These are phyloP conservation scores for Carapus acus DNA, from an alignment of 2,797 vertebrate species.

Conservation along the genomic window DNA sequence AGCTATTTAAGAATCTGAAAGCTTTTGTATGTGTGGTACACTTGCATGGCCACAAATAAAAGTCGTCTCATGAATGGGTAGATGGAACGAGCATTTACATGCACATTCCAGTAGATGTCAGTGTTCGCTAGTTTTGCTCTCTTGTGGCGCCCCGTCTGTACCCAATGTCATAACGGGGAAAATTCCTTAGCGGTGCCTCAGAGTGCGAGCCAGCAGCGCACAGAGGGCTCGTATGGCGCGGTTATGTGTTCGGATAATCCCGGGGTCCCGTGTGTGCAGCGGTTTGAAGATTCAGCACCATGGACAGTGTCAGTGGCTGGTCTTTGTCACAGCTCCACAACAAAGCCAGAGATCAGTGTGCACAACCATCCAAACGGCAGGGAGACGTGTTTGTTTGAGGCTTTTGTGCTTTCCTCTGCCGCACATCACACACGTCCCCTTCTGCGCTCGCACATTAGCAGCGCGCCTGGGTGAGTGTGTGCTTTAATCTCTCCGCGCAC, in stretches of 20 bases:
- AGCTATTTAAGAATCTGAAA: too few relatives aligned
- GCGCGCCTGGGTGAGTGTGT: constrained; percentile 54
- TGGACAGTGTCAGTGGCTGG: neutral
- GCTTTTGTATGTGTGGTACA: too few relatives aligned
- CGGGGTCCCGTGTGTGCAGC: neutral
- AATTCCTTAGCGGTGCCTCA: neutral
- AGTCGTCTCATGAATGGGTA: too few relatives aligned
- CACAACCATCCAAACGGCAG: neutral
- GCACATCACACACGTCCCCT: constrained; percentile 25
- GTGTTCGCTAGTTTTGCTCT: constrained; percentile 26
- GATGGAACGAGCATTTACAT: too few relatives aligned
- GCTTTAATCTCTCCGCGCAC: constrained; percentile 64
- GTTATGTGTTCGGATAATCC: neutral
- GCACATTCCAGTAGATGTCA: constrained; percentile 54
- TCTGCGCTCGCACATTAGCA: constrained; percentile 27
- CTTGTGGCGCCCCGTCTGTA: neutral
- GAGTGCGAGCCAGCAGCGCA: constrained; percentile 7
- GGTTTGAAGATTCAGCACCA: constrained; percentile 4
- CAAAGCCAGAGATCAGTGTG: neutral
- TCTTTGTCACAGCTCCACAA: constrained; percentile 2
- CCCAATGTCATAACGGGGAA: neutral
- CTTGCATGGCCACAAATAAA: too few relatives aligned
- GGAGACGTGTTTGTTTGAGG: constrained; percentile 1
- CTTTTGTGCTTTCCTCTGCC: constrained; percentile 32
- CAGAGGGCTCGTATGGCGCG: neutral